Evolutionary conservation across 2,888 invertebrate genomes (phyloP).

Genomic region (Himalopsyche kuldschensis): DNA sequence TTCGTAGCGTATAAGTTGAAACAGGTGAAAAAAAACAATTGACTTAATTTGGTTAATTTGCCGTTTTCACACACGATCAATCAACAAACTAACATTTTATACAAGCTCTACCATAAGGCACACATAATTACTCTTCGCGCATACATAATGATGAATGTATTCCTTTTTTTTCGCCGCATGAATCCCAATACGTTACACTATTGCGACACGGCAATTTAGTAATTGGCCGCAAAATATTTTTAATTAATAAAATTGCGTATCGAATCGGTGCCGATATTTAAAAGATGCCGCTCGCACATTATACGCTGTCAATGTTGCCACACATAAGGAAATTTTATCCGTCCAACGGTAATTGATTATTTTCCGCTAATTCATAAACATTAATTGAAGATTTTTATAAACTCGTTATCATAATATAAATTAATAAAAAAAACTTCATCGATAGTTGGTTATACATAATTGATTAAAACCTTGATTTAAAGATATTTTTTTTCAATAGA

Average conservation of each 20-base stretch:
- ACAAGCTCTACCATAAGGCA: neutral
- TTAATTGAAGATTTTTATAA: too few species aligned
- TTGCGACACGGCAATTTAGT: neutral
- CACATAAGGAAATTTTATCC: neutral
- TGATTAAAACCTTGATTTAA: too few species aligned
- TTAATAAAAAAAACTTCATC: too few species aligned
- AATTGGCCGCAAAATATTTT: neutral
- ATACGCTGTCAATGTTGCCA: neutral
- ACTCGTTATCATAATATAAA: too few species aligned
- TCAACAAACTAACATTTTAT: neutral
- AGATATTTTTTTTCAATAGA: too few species aligned
- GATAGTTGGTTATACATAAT: too few species aligned
- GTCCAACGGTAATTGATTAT: too few species aligned
- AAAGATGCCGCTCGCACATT: neutral
- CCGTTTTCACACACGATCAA: neutral
- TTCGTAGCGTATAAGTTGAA: neutral
- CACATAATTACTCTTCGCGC: neutral
- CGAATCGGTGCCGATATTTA: neutral
- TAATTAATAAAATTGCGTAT: constrained; percentile 1
- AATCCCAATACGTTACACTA: neutral
- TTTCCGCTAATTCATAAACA: too few species aligned
- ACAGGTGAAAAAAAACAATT: neutral
- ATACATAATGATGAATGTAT: neutral
- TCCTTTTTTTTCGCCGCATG: neutral
- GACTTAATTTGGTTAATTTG: neutral